Evolutionary conservation across 2,113 vertebrate genomes (phyloP), one percentile per base, ranked within the genome.

Genomic region (Arvicanthis niloticus): DNA sequence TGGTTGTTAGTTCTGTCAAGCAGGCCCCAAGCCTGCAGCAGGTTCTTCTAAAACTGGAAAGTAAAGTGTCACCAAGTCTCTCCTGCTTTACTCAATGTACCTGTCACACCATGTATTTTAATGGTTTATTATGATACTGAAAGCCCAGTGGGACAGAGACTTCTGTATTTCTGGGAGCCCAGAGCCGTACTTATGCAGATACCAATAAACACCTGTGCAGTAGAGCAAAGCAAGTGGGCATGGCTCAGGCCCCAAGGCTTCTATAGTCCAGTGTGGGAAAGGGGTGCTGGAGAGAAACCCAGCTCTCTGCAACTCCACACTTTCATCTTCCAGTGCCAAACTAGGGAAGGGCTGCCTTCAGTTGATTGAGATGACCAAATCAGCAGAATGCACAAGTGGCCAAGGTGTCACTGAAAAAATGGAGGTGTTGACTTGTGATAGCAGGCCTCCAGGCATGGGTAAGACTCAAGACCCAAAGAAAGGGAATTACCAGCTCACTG

Each of bases 71-170:
- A 2, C 48, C 56, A 1, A 58, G 70, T 4, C 0, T 3, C 31
- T 15, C 26, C 42, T 0, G 5, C 65, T 60, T 48, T 19, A 51
- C 21, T 42, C 9, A 40, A 24, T 34, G 73, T 24, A 12, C 11
- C 19, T 2, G 37, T 51, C 26, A 15, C 1, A 24, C 31, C 1
- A 34, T 11, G 6, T 0, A 12, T 5, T 91, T 68, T 11, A 51
- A 11, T 87, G 19, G 67, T 93, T 96, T 94, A 95, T 91, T 96
- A 45, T 56, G 37, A 88, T 73, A 92, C 72, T n/a, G 51, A 70
- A 85, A 88, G 58, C 24, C 65, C 62, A 51, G 42, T 2, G n/a
- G 62, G 60, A 56, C 78, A 84, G 67, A 60, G 84, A 26, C 75
- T 34, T 84, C 15, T n/a, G n/a, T 19, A 48, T 56, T 17, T 65